Conservation (phyloP, 1,140 invertebrate species). For the Mya arenaria region DNA sequence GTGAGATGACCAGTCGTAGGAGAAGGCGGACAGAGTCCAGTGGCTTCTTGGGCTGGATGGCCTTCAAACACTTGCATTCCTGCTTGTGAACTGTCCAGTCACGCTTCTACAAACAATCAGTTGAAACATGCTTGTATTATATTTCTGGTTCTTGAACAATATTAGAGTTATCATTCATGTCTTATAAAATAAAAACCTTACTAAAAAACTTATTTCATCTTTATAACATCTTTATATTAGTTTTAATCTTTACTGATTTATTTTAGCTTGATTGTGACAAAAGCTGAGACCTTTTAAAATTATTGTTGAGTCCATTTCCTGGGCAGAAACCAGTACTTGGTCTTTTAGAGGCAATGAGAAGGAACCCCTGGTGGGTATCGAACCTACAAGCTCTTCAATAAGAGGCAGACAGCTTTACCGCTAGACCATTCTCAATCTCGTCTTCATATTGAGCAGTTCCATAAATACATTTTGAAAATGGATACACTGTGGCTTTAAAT, state of each 20-base stretch:
- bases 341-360: too few species aligned
- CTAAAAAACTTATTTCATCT: background rate
- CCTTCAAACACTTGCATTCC: conserved; percentile 48
- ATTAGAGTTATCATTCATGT: background rate
- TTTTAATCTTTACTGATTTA: background rate
- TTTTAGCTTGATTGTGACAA: background rate
- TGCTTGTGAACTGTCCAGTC: conserved; percentile 45
- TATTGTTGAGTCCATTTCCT: background rate
- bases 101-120: conserved; percentile 31
- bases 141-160: too few species aligned
- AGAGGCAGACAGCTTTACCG: background rate
- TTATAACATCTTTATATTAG: background rate
- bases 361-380: too few species aligned
- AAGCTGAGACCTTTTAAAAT: background rate
- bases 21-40: conserved; percentile 37
- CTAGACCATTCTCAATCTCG: too few species aligned
- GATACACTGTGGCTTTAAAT: too few species aligned
- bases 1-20: conserved; percentile 16
- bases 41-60: conserved; percentile 26
- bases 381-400: too few species aligned
- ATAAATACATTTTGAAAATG: too few species aligned
- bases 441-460: too few species aligned
- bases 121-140: too few species aligned
- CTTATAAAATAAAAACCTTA: background rate
- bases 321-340: too few species aligned